Base-by-base conservation (phyloP, 1,140 invertebrate genomes). In the Diploscapter pachys region DNA sequence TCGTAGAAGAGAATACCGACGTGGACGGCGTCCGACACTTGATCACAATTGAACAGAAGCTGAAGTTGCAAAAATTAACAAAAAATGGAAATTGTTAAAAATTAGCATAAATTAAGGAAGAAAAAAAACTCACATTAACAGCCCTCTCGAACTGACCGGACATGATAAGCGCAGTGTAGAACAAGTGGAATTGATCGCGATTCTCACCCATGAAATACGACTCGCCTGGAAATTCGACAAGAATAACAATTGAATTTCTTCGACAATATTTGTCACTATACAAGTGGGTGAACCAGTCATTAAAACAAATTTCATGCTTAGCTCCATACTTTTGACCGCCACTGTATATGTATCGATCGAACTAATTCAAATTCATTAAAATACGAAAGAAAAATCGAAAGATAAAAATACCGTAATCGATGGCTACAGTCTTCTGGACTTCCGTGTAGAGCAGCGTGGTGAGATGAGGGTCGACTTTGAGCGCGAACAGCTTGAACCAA, bases 91-190 rank as follows among this genome's bases (percentile, higher is more conserved):
- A 31, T 31, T 31, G 31, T 31, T 31, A 0, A 31, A 31, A 31
- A 31, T 31, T 31, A 31, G 31, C 31, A 31, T 53, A 51, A 4
- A 3, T 54, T 4, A 63, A 57, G 48, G n/a, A n/a, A n/a, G n/a
- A n/a, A 11, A 9, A 4, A 54, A 50, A 5, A 13, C 65, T 54
- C 59, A 76, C 70, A 55, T 76, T 62, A 61, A 84, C 78, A 3
- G 81, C 82, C 50, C 82, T 55, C 71, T 84, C 83, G 11, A 85
- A 75, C 69, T 84, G 83, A 8, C 83, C 83, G 31, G 85, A 81
- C 2, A 84, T 79, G 71, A 79, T 69, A 8, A 84, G 81, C 62
- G 78, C 84, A 31, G 84, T 78, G 63, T 81, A 84, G 66, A 79
- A 84, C 9, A 83, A 63, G 13, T 75, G 57, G 62, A 56, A 77